Percentiles rank a stretch among this genome's conserved stretches.
Conservation (phyloP, 2,113 vertebrate species). For the Notechis scutatus region DNA sequence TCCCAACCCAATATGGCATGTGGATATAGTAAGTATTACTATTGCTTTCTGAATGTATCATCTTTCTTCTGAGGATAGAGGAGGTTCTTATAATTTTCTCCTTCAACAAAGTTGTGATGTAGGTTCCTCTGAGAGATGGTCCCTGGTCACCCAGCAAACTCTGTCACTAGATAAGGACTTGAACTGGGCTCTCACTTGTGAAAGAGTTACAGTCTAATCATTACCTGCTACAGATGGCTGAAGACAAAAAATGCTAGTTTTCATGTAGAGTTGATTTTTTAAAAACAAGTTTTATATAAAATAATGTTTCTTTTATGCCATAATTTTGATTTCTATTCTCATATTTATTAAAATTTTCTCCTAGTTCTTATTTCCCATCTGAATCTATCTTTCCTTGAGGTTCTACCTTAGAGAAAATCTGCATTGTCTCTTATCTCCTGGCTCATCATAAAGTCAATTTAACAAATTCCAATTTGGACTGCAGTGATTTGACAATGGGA, state of each 20-base stretch:
- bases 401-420: not conserved
- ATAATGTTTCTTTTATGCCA: not conserved
- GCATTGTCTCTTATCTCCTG: not conserved
- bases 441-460: not conserved
- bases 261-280: not conserved
- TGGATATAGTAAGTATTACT: not conserved
- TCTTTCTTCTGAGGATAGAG: not conserved
- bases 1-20: not conserved
- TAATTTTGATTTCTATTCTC: not conserved
- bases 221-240: not conserved
- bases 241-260: not conserved
- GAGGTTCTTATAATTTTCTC: not conserved
- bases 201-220: not conserved
- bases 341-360: not conserved
- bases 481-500: not conserved
- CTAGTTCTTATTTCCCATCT: not conserved
- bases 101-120: not conserved
- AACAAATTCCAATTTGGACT: not conserved
- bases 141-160: not conserved
- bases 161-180: not conserved
- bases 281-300: not conserved
- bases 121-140: not conserved
- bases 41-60: not conserved
- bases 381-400: not conserved
- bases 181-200: not conserved